These are phyloP conservation scores for Alsophila aescularia DNA, from an alignment of 2,888 invertebrate species.

Conservation along the genomic window DNA sequence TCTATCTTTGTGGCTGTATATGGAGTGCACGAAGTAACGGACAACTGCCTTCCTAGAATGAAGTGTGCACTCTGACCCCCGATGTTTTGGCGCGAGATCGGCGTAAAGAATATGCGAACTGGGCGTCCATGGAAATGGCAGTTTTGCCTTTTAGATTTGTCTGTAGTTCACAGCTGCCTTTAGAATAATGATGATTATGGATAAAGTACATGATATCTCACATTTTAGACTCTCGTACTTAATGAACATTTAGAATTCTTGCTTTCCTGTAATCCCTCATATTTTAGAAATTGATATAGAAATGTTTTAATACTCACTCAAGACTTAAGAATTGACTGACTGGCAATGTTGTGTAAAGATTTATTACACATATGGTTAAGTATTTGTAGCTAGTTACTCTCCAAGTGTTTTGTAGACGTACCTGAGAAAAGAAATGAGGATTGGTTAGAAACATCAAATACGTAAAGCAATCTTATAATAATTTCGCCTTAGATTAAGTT, in stretches of 20 bases:
- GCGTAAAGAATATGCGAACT: slow-evolving; percentile 54
- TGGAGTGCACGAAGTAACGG: slow-evolving; percentile 73
- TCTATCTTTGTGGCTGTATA: slow-evolving; percentile 69
- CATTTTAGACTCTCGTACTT: no score
- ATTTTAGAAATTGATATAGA: no score
- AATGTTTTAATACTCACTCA: no score
- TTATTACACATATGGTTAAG: not conserved
- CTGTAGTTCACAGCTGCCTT: not conserved
- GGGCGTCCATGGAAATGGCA: slow-evolving; percentile 47
- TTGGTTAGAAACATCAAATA: not conserved
- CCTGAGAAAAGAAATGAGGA: slow-evolving; percentile 7
- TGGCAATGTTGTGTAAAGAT: no score
- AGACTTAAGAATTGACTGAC: no score
- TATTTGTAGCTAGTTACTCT: not conserved
- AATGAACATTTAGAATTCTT: no score
- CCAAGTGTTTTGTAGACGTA: not conserved
- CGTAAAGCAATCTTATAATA: no score
- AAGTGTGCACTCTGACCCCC: slow-evolving; percentile 59
- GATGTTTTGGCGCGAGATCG: slow-evolving; percentile 58
- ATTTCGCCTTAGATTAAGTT: no score
- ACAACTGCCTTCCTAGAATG: slow-evolving; percentile 55
- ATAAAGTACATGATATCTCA: no score
- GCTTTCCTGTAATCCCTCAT: no score
- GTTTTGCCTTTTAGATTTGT: not conserved
- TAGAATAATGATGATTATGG: not conserved